phyloP scores from a whole-genome alignment of 2,797 vertebrate genomes.

The Toxotes lorentzi region DNA sequence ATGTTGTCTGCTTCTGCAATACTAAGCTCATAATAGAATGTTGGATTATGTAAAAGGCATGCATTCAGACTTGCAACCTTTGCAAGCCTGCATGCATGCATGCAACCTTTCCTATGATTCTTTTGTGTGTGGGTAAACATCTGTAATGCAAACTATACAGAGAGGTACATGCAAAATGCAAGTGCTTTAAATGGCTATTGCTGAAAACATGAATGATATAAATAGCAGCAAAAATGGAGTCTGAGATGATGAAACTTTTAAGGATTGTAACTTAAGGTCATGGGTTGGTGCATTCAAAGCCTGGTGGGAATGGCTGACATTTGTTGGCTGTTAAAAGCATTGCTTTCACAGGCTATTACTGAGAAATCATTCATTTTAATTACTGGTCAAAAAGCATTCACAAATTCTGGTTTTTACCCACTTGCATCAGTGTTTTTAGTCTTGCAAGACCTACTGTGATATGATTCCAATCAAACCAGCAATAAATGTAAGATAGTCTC shows the following conservation, averaged over 20 bases:
- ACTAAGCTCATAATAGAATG: not conserved
- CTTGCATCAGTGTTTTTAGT: slow-evolving; percentile 28
- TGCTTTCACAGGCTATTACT: not conserved
- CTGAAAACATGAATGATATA: not conserved
- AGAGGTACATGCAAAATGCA: not conserved
- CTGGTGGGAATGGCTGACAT: not conserved
- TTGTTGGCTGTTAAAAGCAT: not conserved
- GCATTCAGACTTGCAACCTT: not conserved
- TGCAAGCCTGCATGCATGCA: no score
- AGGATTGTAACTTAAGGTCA: not conserved
- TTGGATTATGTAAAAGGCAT: not conserved
- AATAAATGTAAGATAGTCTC: slow-evolving; percentile 6
- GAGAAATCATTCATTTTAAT: not conserved
- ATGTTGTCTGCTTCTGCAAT: no score
- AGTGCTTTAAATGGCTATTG: not conserved
- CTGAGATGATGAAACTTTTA: not conserved
- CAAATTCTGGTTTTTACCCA: slow-evolving; percentile 8
- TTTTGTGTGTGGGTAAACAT: not conserved
- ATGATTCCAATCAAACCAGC: slow-evolving; percentile 43
- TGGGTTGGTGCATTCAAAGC: not conserved
- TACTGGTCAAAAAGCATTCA: slow-evolving; percentile 9
- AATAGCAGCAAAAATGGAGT: not conserved
- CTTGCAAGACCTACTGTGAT: slow-evolving; percentile 25
- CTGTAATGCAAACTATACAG: not conserved
- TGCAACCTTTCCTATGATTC: not conserved